A percentile compares a stretch with the other conserved stretches of the same genome.
phyloP scores from a whole-genome alignment of 2,888 invertebrate genomes.

The Syrphus vitripennis region DNA sequence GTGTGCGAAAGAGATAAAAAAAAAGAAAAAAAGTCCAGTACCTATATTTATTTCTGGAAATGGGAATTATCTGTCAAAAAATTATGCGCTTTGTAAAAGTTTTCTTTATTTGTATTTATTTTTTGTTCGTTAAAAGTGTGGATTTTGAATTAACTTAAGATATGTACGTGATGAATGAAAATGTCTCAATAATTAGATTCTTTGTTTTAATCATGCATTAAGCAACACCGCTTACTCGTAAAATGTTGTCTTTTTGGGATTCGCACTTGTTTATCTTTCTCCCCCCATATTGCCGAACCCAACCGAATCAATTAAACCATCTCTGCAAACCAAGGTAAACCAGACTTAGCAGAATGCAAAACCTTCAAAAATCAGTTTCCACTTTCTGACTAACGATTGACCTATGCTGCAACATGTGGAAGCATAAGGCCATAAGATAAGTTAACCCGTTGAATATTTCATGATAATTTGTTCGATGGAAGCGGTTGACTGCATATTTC shows the following conservation, averaged over 20 bases:
- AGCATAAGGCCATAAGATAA: background rate
- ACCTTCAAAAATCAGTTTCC: background rate
- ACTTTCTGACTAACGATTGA: background rate
- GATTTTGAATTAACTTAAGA: background rate
- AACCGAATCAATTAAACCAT: background rate
- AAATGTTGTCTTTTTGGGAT: background rate
- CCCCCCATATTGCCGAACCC: background rate
- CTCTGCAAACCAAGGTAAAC: slow-evolving; percentile 51
- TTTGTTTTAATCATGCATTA: background rate
- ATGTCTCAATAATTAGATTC: background rate
- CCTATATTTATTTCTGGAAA: slow-evolving; percentile 46
- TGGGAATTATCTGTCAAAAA: slow-evolving; percentile 66
- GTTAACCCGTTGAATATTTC: background rate
- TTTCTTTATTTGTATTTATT: background rate
- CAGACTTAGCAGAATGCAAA: slow-evolving; percentile 4
- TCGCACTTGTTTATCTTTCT: slow-evolving; percentile 18
- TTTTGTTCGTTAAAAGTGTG: background rate
- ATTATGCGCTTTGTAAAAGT: background rate
- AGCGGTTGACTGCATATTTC: background rate
- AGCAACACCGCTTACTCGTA: background rate
- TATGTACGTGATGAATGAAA: background rate
- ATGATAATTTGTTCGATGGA: background rate
- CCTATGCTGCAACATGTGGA: background rate
- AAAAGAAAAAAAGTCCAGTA: slow-evolving; percentile 6
- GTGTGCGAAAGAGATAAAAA: slow-evolving; percentile 46